Base-by-base conservation (phyloP, 2,888 invertebrate species). In the Drosophila affinis region DNA sequence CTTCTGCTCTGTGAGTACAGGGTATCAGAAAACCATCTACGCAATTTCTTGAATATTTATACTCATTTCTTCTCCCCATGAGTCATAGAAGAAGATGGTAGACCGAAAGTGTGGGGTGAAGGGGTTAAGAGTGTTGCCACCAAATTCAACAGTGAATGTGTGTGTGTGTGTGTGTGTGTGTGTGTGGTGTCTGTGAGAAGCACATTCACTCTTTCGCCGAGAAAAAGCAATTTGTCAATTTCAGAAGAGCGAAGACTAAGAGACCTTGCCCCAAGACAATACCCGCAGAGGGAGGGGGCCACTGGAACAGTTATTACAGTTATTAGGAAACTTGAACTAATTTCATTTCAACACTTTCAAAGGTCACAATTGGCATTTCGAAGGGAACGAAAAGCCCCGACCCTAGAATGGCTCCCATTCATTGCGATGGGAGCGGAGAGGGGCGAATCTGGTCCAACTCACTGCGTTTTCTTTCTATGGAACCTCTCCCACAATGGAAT, bases 211-310 rank as follows among this genome's bases (percentile, higher is more conserved):
- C 18, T 32, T 48, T 21, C 24, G 32, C 48, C 27, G 21, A 18
- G 34, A 46, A 51, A 39, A 61, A 51, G 54, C 63, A 71, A 72
- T 72, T 72, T 71, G 71, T 58, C 58, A 72, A 72, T 71, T 72
- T 72, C 57, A 49, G 17, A 71, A 71, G 72, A 72, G 71, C 62
- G 21, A 45, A 56, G 49, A 55, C 32, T 24, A 24, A 18, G 39
- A 44, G 56, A 70, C 53, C 71, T 58, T 57, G 53, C 68, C 68
- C 63, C 52, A 32, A 68, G 62, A 47, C 71, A 48, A 69, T 48
- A 53, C 34, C 53, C 48, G 34, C 44, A 32, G 45, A 46, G 17
- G 3, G 24, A 10, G 3, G 17, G 6, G 29, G 48, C 39, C 52
- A 57, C 12, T 57, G 57, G 29, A 46, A 51, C 57, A 49, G 71